Percentiles rank a stretch among this genome's conserved stretches.
Evolutionary conservation across 2,888 invertebrate species (phyloP).

Genomic region (Calameuta filiformis): DNA sequence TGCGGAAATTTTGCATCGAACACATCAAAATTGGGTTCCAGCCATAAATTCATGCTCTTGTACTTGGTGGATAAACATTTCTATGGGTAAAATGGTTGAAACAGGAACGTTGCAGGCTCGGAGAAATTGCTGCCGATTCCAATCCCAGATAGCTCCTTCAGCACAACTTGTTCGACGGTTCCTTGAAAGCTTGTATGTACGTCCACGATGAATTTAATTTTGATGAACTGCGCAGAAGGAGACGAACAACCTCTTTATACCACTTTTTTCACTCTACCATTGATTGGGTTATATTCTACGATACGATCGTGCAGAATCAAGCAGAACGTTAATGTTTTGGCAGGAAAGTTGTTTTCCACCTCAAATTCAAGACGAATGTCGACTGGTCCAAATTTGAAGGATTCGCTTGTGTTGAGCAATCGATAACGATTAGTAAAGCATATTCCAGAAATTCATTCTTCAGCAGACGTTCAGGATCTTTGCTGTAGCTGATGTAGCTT

Average conservation of each 20-base stretch:
- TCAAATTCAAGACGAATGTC: constrained; percentile 21
- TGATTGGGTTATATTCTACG: constrained; percentile 13
- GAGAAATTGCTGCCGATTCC: too few relatives aligned
- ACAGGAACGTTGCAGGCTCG: too few relatives aligned
- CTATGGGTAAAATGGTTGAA: too few relatives aligned
- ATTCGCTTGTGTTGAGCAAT: constrained; percentile 22
- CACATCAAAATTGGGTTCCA: too few relatives aligned
- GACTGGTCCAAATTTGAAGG: constrained; percentile 17
- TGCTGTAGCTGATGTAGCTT: background rate
- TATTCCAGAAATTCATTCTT: background rate
- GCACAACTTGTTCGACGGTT: background rate
- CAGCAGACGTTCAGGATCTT: background rate
- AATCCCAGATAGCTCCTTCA: background rate
- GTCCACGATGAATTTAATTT: too few relatives aligned
- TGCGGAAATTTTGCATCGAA: too few relatives aligned
- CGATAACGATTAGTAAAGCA: background rate
- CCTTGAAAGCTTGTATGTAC: too few relatives aligned
- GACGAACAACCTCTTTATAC: too few relatives aligned
- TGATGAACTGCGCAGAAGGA: too few relatives aligned
- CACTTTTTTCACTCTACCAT: too few relatives aligned
- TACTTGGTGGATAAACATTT: too few relatives aligned
- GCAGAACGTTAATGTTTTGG: constrained; percentile 15
- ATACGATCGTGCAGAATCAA: constrained; percentile 20
- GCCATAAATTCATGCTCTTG: too few relatives aligned
- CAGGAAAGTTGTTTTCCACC: background rate